These are phyloP conservation scores for Melanotus villosus DNA, from an alignment of 2,888 invertebrate genomes.

Conservation along the genomic window DNA sequence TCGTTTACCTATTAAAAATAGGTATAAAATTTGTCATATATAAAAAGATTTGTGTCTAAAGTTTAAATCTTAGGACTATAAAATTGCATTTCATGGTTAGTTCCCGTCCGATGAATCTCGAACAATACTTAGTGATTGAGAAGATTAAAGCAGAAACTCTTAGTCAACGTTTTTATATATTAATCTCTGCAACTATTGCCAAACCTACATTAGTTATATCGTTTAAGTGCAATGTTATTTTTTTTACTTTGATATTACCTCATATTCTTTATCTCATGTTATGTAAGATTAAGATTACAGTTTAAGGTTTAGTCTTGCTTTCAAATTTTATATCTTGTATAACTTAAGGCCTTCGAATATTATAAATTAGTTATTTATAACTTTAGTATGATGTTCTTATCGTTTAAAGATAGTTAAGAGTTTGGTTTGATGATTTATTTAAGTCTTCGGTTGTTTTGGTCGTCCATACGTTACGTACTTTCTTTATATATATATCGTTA, in stretches of 20 bases:
- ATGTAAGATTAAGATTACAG: constrained; percentile 39
- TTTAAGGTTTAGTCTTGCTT: constrained; percentile 42
- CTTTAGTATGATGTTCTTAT: constrained; percentile 6
- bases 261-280: constrained; percentile 57
- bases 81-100: constrained; percentile 46
- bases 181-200: constrained; percentile 61
- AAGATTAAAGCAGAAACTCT: constrained; percentile 37
- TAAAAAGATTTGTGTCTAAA: constrained; percentile 40
- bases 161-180: constrained; percentile 48
- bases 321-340: constrained; percentile 39
- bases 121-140: constrained; percentile 42
- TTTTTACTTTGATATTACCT: constrained; percentile 64
- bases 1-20: constrained; percentile 46
- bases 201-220: constrained; percentile 58
- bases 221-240: constrained; percentile 66
- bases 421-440: constrained; percentile 49
- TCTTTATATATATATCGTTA: not conserved
- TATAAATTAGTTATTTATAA: constrained; percentile 40
- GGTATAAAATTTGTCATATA: constrained; percentile 46
- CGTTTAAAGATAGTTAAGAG: constrained; percentile 23
- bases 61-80: constrained; percentile 40
- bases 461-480: constrained; percentile 15
- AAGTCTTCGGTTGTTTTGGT: constrained; percentile 52
- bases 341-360: constrained; percentile 41
- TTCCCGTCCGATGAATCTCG: constrained; percentile 47